Evolutionary conservation across 2,113 vertebrate genomes (phyloP), one percentile per base, ranked within the genome.

Genomic region (Catharus bicknelli): DNA sequence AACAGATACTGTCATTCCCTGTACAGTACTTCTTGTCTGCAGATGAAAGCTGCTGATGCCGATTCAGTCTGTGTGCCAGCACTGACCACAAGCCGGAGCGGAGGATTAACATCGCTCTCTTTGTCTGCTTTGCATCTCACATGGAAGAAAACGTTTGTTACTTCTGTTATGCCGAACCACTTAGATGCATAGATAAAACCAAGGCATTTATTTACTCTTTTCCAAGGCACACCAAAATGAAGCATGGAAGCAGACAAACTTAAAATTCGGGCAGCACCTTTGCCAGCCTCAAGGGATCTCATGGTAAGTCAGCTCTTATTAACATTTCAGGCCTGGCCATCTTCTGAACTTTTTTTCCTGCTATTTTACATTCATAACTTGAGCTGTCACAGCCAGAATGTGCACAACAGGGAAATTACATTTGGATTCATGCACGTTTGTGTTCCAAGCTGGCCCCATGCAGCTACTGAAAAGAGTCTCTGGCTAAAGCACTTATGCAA

Each of bases 351-450:
- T 90, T 80, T 51, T 90, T 76, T 92, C 19, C 69, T 90, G 58
- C 79, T 91, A 59, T 96, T 96, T 96, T 79, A 86, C 92, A 92
- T 96, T 94, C 94, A 92, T 94, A 96, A 94, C 86, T 95, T 72
- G 64, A 95, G 61, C 90, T 86, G 92, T 90, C 95, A 96, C 94
- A 88, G 76, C 45, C 84, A 85, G 82, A 86, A 88, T 51, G n/a
- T n/a, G 63, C 85, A 94, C 86, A 96, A 95, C 92, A 84, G 95
- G 83, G 74, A 95, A 94, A 92, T 94, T 94, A 92, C 88, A 91
- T 95, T 97, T 91, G 82, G 90, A 96, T 97, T 93, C 94, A 92
- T 47, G 82, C 88, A 88, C 47, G 9, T 87, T 96, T 94, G 84
- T 95, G 92, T 86, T 95, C 80, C 77, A 88, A 88, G 86, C 81